Conservation (phyloP, 1,140 invertebrate species). For the Drosophila lowei region DNA sequence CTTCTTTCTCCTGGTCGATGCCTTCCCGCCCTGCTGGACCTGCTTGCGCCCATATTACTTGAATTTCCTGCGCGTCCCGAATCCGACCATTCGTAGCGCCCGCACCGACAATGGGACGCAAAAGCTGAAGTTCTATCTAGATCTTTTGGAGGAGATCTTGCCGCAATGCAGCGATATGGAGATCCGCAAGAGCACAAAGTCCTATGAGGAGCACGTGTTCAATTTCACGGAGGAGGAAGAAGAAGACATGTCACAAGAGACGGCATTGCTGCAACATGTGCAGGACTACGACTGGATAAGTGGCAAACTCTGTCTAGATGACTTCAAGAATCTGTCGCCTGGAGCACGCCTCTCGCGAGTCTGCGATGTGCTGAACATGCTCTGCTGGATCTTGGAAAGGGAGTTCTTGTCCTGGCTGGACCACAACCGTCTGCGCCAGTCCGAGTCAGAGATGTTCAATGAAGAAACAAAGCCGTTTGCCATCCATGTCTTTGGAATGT, state of each 20-base stretch:
- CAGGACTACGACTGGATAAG: conserved; percentile 66
- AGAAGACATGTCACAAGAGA: conserved; percentile 43
- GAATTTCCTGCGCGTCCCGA: conserved; percentile 48
- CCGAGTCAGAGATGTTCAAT: conserved; percentile 59
- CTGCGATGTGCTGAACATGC: conserved; percentile 56
- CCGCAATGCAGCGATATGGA: conserved; percentile 49
- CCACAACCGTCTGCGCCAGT: conserved; percentile 59
- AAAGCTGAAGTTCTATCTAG: conserved; percentile 51
- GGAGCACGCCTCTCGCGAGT: conserved; percentile 49
- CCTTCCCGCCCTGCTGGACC: conserved; percentile 70
- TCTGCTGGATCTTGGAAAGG: conserved; percentile 54
- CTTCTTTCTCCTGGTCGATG: conserved; percentile 54
- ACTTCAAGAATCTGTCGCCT: conserved; percentile 54
- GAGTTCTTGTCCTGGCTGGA: conserved; percentile 65
- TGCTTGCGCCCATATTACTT: conserved; percentile 61
- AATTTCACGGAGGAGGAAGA: conserved; percentile 50
- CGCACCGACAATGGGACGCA: conserved; percentile 10
- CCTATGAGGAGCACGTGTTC: conserved; percentile 26
- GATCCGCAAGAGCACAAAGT: conserved; percentile 26
- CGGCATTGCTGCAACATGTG: conserved; percentile 45
- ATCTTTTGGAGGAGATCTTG: conserved; percentile 49
- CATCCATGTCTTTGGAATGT: conserved; percentile 50
- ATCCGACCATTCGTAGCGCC: neutral
- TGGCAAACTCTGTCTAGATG: conserved; percentile 58
- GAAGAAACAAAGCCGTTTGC: conserved; percentile 58